Conservation (phyloP, 2,113 vertebrate species). For the Rhynchopsitta pachyrhyncha region DNA sequence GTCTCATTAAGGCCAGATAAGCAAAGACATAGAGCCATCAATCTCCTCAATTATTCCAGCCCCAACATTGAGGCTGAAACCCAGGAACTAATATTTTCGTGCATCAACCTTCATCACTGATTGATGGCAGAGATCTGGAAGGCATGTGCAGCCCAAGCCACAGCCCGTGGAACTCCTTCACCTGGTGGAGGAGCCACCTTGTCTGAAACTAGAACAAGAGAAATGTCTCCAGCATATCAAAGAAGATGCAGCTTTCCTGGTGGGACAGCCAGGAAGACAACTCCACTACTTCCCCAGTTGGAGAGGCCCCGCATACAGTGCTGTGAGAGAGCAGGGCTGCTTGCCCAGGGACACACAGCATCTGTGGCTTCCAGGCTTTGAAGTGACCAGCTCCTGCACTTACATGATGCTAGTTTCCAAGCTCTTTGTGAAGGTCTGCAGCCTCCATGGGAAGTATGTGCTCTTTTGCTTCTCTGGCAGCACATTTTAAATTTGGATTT, state of each 20-base stretch:
- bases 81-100: background rate
- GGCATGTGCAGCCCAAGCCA: background rate
- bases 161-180: background rate
- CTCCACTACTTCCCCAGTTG: accelerated
- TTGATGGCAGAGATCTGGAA: background rate
- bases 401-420: background rate
- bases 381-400: background rate
- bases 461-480: background rate
- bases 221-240: background rate
- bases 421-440: background rate
- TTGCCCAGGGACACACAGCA: too few species aligned
- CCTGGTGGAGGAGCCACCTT: background rate
- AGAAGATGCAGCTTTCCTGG: background rate
- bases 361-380: background rate
- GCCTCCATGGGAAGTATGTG: background rate
- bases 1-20: background rate
- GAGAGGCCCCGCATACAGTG: accelerated
- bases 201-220: background rate
- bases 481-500: background rate
- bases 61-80: accelerated
- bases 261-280: background rate
- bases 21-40: accelerated
- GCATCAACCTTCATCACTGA: background rate
- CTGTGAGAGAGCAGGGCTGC: background rate
- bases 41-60: background rate